These are phyloP conservation scores for Teleogryllus occipitalis DNA, from an alignment of 1,140 invertebrate species.

Conservation along the genomic window DNA sequence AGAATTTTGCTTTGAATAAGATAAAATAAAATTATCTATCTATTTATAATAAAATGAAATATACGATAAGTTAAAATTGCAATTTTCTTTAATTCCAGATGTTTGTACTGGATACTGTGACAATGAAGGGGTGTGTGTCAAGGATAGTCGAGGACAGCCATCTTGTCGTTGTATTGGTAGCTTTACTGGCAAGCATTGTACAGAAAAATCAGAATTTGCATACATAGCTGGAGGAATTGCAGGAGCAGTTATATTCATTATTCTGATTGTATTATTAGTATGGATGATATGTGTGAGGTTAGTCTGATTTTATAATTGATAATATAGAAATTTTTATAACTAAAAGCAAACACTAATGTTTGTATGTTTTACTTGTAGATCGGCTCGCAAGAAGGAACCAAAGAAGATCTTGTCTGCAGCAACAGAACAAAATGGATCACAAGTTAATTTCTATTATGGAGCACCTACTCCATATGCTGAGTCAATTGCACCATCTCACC, in stretches of 20 bases:
- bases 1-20: neutral
- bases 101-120: slow-evolving; percentile 82
- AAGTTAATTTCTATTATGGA: slow-evolving; percentile 94
- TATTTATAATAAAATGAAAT: neutral
- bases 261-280: slow-evolving; percentile 82
- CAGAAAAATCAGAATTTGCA: slow-evolving; percentile 86
- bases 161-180: slow-evolving; percentile 82
- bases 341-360: neutral
- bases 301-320: neutral
- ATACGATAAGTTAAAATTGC: neutral
- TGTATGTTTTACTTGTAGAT: slow-evolving; percentile 40
- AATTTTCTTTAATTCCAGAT: slow-evolving; percentile 45
- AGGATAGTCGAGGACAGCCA: slow-evolving; percentile 71
- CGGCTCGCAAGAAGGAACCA: slow-evolving; percentile 72
- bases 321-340: neutral
- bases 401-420: slow-evolving; percentile 80
- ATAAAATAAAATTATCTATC: neutral
- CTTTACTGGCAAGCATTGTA: slow-evolving; percentile 83
- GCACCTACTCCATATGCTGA: slow-evolving; percentile 87
- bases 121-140: slow-evolving; percentile 85
- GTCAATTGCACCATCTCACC: slow-evolving; percentile 88
- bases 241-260: slow-evolving; percentile 82
- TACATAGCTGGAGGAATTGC: slow-evolving; percentile 91
- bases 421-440: slow-evolving; percentile 79
- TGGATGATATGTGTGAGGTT: slow-evolving; percentile 95